Conservation (phyloP, 2,797 vertebrate species). For the Jordanella pulchra region DNA sequence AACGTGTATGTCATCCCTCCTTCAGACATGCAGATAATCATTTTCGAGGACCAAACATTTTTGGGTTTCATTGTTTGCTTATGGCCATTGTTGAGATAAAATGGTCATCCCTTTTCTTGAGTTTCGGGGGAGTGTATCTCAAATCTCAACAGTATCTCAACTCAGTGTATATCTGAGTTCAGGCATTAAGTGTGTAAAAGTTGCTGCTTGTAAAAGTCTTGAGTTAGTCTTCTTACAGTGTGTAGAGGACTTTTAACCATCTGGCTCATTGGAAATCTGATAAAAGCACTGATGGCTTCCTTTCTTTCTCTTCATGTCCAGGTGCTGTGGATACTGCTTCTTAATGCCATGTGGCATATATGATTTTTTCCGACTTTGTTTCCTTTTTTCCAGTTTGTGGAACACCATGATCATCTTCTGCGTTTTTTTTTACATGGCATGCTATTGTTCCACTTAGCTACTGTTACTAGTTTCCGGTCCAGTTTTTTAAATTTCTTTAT, state of each 20-base stretch:
- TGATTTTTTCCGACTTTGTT: no score
- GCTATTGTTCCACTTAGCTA: no score
- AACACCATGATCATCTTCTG: no score
- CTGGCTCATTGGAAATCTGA: background rate
- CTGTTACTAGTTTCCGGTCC: no score
- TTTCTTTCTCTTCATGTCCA: background rate
- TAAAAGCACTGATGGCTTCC: no score
- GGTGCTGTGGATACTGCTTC: fast-evolving
- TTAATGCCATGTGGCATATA: no score
- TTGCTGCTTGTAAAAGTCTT: background rate
- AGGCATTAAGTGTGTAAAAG: background rate
- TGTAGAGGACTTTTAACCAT: background rate
- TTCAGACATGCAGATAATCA: background rate
- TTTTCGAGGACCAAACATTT: background rate
- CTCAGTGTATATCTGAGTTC: no score
- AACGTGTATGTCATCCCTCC: background rate
- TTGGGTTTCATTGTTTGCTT: background rate
- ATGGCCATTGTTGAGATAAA: background rate
- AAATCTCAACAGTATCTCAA: no score
- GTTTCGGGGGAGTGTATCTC: background rate
- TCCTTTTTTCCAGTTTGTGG: no score
- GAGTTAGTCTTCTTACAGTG: background rate
- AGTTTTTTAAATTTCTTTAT: no score
- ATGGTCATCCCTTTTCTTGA: background rate
- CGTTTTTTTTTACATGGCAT: no score